Percentiles rank a stretch among this genome's conserved stretches.
Conservation (phyloP, 2,797 vertebrate species). For the Epinephelus malabaricus region DNA sequence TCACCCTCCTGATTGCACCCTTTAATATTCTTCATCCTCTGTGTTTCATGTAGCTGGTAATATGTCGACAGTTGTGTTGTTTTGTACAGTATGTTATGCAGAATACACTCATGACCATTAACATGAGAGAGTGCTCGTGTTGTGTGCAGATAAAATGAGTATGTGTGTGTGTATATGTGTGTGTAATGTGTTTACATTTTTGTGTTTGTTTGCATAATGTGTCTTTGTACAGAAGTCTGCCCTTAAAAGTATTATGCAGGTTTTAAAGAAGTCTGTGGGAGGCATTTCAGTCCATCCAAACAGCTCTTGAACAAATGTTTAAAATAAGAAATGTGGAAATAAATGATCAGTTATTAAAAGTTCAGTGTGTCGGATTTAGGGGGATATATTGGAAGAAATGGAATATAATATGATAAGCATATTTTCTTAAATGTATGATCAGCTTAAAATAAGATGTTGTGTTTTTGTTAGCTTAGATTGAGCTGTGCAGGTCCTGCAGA, state of each 20-base stretch:
- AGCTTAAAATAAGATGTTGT: no score
- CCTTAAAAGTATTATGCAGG: conserved; percentile 25
- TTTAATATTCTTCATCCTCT: conserved; percentile 81
- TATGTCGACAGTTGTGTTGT: conserved; percentile 49
- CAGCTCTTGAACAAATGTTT: not conserved
- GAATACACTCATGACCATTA: conserved; percentile 37
- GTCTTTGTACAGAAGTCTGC: conserved; percentile 45
- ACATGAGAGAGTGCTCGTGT: conserved; percentile 26
- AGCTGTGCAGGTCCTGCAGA: no score
- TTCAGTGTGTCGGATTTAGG: no score
- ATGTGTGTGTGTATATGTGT: conserved; percentile 18
- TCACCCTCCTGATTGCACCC: conserved; percentile 78
- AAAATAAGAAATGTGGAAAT: not conserved
- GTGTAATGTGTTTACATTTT: conserved; percentile 23
- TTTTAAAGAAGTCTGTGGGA: conserved; percentile 19
- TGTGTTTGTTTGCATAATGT: conserved; percentile 36
- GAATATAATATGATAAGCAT: no score
- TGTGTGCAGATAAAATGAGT: conserved; percentile 40
- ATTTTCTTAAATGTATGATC: no score
- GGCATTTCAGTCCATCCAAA: conserved; percentile 5
- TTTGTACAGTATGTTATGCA: conserved; percentile 35
- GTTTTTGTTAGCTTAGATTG: no score
- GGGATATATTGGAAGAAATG: no score
- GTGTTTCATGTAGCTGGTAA: conserved; percentile 60
- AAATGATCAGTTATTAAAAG: not conserved